phyloP scores from a whole-genome alignment of 2,797 vertebrate genomes.

The Tauraco hartlaubi region DNA sequence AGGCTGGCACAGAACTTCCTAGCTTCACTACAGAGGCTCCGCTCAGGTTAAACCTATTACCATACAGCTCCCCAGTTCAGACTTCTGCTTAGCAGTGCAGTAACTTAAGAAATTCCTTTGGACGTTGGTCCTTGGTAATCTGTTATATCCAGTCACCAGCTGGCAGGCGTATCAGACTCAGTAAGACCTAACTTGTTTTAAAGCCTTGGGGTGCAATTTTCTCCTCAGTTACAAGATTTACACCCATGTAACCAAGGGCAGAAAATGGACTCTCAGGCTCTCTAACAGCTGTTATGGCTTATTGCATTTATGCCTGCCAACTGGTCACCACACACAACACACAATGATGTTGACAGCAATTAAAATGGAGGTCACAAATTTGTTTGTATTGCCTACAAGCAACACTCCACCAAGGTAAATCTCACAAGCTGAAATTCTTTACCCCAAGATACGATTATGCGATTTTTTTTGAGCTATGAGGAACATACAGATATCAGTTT shows the following conservation, averaged over 20 bases:
- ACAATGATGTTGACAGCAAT: not conserved
- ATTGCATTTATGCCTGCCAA: conserved; percentile 30
- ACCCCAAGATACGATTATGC: not conserved
- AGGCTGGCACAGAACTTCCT: not conserved
- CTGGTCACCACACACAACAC: conserved; percentile 16
- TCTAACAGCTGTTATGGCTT: conserved; percentile 51
- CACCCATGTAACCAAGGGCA: conserved; percentile 25
- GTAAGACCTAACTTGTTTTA: conserved; percentile 22
- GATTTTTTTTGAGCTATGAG: not conserved
- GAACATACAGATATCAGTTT: not conserved
- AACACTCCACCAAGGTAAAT: not conserved
- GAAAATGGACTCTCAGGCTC: conserved; percentile 52
- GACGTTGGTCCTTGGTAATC: not conserved
- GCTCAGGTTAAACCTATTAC: not conserved
- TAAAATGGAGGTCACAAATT: conserved; percentile 30
- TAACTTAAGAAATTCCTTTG: not conserved
- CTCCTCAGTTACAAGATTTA: conserved; percentile 57
- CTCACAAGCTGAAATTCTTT: not conserved
- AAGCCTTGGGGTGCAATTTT: conserved; percentile 52
- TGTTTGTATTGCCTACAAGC: not conserved
- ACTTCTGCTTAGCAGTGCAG: not conserved
- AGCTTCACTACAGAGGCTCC: not conserved
- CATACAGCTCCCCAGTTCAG: not conserved
- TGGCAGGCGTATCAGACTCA: not conserved
- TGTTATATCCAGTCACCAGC: not conserved